Percentiles rank a stretch among this genome's conserved stretches.
phyloP scores from a whole-genome alignment of 23 tunicate genomes.

The Trididemnum nubilum region DNA sequence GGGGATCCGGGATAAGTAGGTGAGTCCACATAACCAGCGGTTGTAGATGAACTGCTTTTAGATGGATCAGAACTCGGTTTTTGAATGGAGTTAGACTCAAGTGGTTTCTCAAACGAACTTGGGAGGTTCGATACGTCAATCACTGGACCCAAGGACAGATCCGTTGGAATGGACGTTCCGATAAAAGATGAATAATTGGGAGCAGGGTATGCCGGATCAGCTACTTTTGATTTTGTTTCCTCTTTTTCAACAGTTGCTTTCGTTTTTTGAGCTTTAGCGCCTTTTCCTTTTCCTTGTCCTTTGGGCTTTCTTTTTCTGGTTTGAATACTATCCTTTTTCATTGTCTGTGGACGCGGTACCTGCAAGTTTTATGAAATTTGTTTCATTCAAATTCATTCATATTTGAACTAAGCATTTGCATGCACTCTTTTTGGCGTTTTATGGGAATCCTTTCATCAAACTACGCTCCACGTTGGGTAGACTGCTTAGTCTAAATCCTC shows the following conservation, averaged over 20 bases:
- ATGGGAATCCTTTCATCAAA: too few species aligned
- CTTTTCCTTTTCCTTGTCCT: slow-evolving; percentile 69
- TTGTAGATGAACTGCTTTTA: background rate
- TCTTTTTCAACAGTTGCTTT: slow-evolving; percentile 10
- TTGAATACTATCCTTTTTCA: slow-evolving; percentile 98
- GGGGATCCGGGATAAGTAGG: slow-evolving; percentile 18
- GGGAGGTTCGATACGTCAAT: background rate
- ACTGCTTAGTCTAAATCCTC: too few species aligned
- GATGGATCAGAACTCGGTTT: too few species aligned
- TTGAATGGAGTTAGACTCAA: background rate
- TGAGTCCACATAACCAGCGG: slow-evolving; percentile 12
- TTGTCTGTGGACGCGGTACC: slow-evolving; percentile 85
- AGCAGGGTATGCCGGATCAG: slow-evolving; percentile 5
- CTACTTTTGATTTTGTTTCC: background rate
- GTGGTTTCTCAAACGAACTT: background rate
- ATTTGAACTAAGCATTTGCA: too few species aligned
- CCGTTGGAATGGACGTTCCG: background rate
- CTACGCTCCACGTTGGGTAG: too few species aligned
- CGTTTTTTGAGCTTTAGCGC: background rate
- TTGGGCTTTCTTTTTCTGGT: slow-evolving; percentile 92
- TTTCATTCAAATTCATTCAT: background rate
- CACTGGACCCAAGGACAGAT: slow-evolving; percentile 3
- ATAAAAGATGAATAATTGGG: background rate
- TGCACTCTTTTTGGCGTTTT: too few species aligned
- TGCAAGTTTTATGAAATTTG: too few species aligned